Percentiles rank a stretch among this genome's conserved stretches.
Conservation (phyloP, 2,888 invertebrate genomes). For the Laspeyria flexula region DNA sequence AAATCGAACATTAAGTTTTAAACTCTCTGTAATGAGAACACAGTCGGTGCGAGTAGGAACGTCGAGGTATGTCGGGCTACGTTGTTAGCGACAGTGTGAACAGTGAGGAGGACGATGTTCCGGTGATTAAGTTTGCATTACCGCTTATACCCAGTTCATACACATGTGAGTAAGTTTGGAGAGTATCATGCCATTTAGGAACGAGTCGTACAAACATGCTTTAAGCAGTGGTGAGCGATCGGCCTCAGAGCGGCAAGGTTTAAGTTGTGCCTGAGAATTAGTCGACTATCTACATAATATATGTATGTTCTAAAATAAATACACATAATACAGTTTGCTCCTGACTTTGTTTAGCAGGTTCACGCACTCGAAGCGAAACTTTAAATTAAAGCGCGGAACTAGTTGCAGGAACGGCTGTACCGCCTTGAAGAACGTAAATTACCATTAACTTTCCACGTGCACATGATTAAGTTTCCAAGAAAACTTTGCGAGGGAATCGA, state of each 20-base stretch:
- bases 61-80: slow-evolving; percentile 70
- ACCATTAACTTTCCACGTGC: slow-evolving; percentile 63
- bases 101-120: slow-evolving; percentile 67
- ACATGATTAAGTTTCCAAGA: slow-evolving; percentile 57
- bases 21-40: slow-evolving; percentile 24
- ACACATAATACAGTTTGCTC: slow-evolving; percentile 34
- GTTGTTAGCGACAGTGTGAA: slow-evolving; percentile 76
- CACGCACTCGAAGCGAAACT: slow-evolving; percentile 58
- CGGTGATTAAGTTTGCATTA: slow-evolving; percentile 75
- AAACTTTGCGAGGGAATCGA: slow-evolving; percentile 53
- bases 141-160: slow-evolving; percentile 77
- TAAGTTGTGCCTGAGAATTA: slow-evolving; percentile 72
- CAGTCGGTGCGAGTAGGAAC: slow-evolving; percentile 70
- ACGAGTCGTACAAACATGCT: slow-evolving; percentile 81
- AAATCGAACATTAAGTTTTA: background rate
- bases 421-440: slow-evolving; percentile 61
- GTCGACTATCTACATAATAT: slow-evolving; percentile 21
- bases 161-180: slow-evolving; percentile 74
- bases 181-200: slow-evolving; percentile 79
- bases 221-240: slow-evolving; percentile 81
- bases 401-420: slow-evolving; percentile 46
- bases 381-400: slow-evolving; percentile 64
- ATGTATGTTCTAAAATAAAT: slow-evolving; percentile 33
- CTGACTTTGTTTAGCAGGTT: slow-evolving; percentile 46
- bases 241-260: slow-evolving; percentile 69